Evolutionary conservation across 2,113 vertebrate species (phyloP).

Genomic region (Eleginops maclovinus): DNA sequence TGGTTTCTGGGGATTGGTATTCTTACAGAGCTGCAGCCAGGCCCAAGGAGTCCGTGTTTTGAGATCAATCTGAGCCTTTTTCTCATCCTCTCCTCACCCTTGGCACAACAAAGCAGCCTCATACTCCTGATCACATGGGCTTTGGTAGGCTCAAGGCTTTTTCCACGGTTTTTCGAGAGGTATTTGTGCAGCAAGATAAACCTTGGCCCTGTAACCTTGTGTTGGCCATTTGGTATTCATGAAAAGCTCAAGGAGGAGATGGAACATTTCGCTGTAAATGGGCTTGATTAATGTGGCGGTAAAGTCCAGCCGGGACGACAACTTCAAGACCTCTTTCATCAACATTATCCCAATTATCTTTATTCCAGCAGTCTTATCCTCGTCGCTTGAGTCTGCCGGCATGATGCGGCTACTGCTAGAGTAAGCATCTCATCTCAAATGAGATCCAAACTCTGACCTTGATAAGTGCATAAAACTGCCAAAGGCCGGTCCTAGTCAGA

Average conservation of each 20-base stretch:
- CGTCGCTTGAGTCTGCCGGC: constrained; percentile 24
- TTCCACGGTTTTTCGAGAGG: constrained; percentile 5
- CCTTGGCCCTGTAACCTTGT: constrained; percentile 24
- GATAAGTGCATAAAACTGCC: constrained; percentile 66
- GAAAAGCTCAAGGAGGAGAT: constrained; percentile 11
- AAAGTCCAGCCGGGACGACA: not conserved
- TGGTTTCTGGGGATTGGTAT: not conserved
- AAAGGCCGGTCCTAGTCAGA: constrained; percentile 24
- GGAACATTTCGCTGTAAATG: constrained; percentile 20
- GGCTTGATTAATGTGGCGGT: constrained; percentile 25
- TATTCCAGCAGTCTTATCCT: constrained; percentile 35
- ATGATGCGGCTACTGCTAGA: constrained; percentile 32
- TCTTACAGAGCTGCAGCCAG: constrained; percentile 10
- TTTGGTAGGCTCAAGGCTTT: constrained; percentile 49
- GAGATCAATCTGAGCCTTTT: constrained; percentile 46
- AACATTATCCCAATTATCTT: constrained; percentile 46
- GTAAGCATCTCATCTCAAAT: constrained; percentile 47
- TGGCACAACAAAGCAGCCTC: constrained; percentile 41
- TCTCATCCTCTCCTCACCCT: constrained; percentile 44
- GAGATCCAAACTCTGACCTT: constrained; percentile 65
- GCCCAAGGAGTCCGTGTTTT: constrained; percentile 29
- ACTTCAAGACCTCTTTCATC: constrained; percentile 30
- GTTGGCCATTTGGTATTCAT: constrained; percentile 24
- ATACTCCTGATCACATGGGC: constrained; percentile 54
- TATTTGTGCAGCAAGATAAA: constrained; percentile 33